These are phyloP conservation scores for Cecropterus lyciades DNA, from an alignment of 1,140 invertebrate species.

Conservation along the genomic window DNA sequence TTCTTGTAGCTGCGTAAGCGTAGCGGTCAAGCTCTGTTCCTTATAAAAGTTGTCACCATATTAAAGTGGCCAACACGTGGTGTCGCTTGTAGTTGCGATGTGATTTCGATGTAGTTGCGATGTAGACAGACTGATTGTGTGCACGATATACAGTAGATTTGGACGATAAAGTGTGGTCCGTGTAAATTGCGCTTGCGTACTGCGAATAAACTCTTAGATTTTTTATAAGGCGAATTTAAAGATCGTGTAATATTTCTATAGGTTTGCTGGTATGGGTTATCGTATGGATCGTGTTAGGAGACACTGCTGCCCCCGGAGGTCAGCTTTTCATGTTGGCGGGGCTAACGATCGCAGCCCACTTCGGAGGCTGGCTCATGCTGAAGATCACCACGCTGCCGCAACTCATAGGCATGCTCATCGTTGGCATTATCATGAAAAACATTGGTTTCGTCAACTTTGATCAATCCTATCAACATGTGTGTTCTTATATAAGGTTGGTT, in stretches of 20 bases:
- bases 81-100: too few species aligned
- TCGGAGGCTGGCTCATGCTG: slow-evolving; percentile 91
- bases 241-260: slow-evolving; percentile 32
- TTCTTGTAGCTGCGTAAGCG: too few species aligned
- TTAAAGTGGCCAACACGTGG: too few species aligned
- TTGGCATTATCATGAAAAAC: slow-evolving; percentile 92
- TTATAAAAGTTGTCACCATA: too few species aligned
- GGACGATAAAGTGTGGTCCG: too few species aligned
- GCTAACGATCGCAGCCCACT: slow-evolving; percentile 90
- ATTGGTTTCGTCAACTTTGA: slow-evolving; percentile 90
- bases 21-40: too few species aligned
- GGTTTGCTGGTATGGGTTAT: slow-evolving; percentile 91
- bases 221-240: too few species aligned
- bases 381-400: slow-evolving; percentile 92
- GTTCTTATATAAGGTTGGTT: slow-evolving; percentile 86
- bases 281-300: slow-evolving; percentile 89
- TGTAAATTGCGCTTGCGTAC: too few species aligned
- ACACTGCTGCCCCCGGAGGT: slow-evolving; percentile 90
- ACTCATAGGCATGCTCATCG: slow-evolving; percentile 93
- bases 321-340: slow-evolving; percentile 92
- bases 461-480: slow-evolving; percentile 85
- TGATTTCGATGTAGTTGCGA: too few species aligned
- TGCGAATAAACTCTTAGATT: too few species aligned
- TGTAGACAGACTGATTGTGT: too few species aligned
- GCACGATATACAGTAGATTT: too few species aligned